Evolutionary conservation across 2,113 vertebrate genomes (phyloP), one percentile per base, ranked within the genome.

Genomic region (Setophaga kirtlandii): DNA sequence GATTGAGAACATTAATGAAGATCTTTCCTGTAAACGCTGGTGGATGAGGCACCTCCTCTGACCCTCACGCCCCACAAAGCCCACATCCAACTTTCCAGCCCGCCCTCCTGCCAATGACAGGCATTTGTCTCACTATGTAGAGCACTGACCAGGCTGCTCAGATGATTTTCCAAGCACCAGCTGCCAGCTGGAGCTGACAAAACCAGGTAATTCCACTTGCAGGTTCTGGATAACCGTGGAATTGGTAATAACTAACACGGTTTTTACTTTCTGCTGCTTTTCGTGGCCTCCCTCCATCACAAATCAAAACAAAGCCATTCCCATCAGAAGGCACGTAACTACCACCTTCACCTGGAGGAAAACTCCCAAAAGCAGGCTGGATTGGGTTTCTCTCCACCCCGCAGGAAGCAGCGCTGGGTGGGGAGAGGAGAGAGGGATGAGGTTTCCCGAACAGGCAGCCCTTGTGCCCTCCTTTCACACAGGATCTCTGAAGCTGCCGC

Each of bases 341-440:
- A 10, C 5, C 3, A 27, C 60, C 42, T 68, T 28, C 60, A 94
- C 35, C 58, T 33, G 55, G 11, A 90, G n/a, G 52, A 56, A 88
- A 44, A 5, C 0, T 14, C 18, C 25, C 82, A 9, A 60, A 23
- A 75, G 44, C 55, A 6, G 2, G 28, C 46, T 15, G 75, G 82
- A 84, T 77, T 47, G 6, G 37, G 49, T 58, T 86, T 63, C 85
- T 53, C 73, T 71, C 76, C 85, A 8, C 82, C 71, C 67, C 71
- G 11, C 78, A 94, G 90, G 92, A 93, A 88, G 88, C 2, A 88
- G 71, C 87, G 6, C 39, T 18, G 83, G 90, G 82, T 83, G 67
- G 79, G 75, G 60, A 91, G 63, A 79, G 84, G 60, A 82, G 73
- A n/a, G 24, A 69, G 82, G 76, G 85, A 92, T 70, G 94, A 21